Conservation (phyloP, 1,140 invertebrate species). For the Anthonomus grandis region DNA sequence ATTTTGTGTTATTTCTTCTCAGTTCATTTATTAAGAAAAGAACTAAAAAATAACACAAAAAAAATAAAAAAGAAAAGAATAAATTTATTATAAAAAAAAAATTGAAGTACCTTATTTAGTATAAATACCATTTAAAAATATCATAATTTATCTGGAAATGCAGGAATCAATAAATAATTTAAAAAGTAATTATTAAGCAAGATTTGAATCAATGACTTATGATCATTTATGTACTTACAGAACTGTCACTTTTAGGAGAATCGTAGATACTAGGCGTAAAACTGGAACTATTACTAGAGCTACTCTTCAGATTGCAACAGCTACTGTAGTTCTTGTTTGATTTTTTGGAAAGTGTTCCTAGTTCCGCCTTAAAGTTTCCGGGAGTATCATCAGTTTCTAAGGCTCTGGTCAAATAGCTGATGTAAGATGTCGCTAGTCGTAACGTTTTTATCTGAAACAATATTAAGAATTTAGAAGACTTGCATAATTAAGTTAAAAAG, state of each 20-base stretch:
- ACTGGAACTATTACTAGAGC: conserved; percentile 9
- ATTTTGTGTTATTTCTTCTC: no score
- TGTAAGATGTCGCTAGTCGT: conserved; percentile 86
- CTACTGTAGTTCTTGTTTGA: no score
- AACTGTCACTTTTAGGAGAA: conserved; percentile 38
- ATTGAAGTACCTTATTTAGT: no score
- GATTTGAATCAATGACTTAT: no score
- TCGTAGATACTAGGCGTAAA: conserved; percentile 20
- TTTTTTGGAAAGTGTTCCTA: conserved; percentile 50
- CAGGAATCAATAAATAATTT: no score
- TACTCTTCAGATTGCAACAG: conserved; percentile 28
- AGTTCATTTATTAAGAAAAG: no score
- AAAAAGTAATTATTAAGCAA: no score
- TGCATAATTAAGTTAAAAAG: neutral
- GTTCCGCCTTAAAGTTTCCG: conserved; percentile 70
- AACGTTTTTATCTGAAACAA: conserved; percentile 79
- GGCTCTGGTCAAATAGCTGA: conserved; percentile 81
- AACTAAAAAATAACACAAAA: no score
- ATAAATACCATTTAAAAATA: no score
- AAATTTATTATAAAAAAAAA: no score
- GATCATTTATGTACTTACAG: conserved; percentile 39
- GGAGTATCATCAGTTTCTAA: conserved; percentile 73
- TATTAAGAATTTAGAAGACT: neutral
- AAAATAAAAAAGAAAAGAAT: no score
- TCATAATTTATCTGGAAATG: no score